These are phyloP conservation scores for Salvelinus fontinalis DNA, from an alignment of 2,113 vertebrate genomes.

Conservation along the genomic window DNA sequence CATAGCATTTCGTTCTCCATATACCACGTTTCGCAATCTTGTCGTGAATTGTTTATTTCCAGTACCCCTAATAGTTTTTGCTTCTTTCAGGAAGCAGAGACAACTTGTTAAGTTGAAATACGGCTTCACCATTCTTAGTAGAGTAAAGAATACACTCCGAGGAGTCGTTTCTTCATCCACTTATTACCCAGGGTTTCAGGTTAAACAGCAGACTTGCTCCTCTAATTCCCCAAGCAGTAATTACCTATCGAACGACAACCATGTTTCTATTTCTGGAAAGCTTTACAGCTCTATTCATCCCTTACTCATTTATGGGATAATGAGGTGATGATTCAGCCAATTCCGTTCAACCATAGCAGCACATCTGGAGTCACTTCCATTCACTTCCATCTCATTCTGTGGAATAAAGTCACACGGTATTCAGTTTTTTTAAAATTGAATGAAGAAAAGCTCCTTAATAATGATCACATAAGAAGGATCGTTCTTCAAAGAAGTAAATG, in stretches of 20 bases:
- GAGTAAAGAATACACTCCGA: slow-evolving; percentile 1
- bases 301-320: background rate
- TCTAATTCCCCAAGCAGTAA: slow-evolving; percentile 14
- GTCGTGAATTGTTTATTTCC: background rate
- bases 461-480: too few relatives aligned
- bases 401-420: background rate
- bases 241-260: slow-evolving; percentile 10
- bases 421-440: background rate
- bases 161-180: background rate
- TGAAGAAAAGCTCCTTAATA: background rate
- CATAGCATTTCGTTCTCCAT: background rate
- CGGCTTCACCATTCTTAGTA: background rate
- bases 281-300: slow-evolving; percentile 18
- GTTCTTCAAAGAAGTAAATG: too few relatives aligned
- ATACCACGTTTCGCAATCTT: slow-evolving; percentile 4
- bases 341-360: background rate
- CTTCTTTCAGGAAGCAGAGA: background rate
- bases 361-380: slow-evolving; percentile 17
- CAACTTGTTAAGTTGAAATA: background rate
- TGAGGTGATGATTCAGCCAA: background rate
- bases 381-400: background rate
- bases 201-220: background rate
- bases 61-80: background rate
- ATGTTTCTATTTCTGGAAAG: slow-evolving; percentile 10
- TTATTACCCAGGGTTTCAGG: background rate